Conservation (phyloP, 2,888 invertebrate species). For the Acronicta alni region DNA sequence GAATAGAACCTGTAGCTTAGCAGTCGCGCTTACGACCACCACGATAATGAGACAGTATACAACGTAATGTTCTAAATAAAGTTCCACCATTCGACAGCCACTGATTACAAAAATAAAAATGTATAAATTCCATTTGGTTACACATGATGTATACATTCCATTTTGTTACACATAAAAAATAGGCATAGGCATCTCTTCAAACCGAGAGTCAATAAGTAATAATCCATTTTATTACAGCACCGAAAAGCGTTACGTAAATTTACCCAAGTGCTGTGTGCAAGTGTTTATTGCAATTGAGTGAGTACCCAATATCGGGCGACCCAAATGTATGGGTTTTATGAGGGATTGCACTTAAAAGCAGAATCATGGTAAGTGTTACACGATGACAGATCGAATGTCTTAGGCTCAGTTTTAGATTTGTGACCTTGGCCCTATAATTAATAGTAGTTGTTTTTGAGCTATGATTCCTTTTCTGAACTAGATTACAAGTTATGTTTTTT, state of each 20-base stretch:
- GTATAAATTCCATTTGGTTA: no score
- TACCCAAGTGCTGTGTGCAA: slow-evolving; percentile 19
- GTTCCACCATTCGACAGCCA: no score
- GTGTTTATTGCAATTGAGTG: slow-evolving; percentile 42
- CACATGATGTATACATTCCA: background rate
- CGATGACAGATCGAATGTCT: slow-evolving; percentile 47
- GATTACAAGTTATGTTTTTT: no score
- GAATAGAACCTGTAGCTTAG: no score
- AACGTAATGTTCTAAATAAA: no score
- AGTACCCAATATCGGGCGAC: slow-evolving; percentile 61
- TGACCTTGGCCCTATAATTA: slow-evolving; percentile 15
- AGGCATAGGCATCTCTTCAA: slow-evolving; percentile 18
- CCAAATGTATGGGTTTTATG: slow-evolving; percentile 79
- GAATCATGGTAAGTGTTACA: slow-evolving; percentile 78
- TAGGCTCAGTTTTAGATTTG: slow-evolving; percentile 23
- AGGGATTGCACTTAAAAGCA: slow-evolving; percentile 76
- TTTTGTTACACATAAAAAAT: slow-evolving; percentile 3
- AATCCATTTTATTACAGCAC: slow-evolving; percentile 46
- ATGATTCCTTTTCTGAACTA: background rate
- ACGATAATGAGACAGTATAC: no score
- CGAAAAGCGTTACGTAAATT: slow-evolving; percentile 36
- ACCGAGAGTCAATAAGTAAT: slow-evolving; percentile 15
- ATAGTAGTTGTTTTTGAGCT: slow-evolving; percentile 1
- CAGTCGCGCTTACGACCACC: no score
- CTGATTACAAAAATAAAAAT: no score